Percentiles rank a stretch among this genome's conserved stretches.
These are phyloP conservation scores for Drosophila busckii DNA, from an alignment of 1,140 invertebrate genomes.

Conservation along the genomic window DNA sequence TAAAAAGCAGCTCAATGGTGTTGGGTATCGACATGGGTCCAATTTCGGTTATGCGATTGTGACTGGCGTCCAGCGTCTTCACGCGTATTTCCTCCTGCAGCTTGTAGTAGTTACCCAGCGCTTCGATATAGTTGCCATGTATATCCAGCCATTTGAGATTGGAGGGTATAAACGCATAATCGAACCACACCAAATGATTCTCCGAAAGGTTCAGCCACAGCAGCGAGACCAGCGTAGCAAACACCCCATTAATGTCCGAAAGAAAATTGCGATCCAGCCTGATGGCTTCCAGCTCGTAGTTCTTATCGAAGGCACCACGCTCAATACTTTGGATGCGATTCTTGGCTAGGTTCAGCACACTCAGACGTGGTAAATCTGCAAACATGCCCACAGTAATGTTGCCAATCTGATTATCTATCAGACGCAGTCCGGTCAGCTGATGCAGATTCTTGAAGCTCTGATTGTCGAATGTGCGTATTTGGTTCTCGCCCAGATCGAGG, in stretches of 20 bases:
- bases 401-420: slow-evolving; percentile 92
- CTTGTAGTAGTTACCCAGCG: slow-evolving; percentile 91
- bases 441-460: slow-evolving; percentile 90
- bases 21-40: slow-evolving; percentile 90
- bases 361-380: slow-evolving; percentile 88
- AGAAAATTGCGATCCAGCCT: slow-evolving; percentile 92
- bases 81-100: slow-evolving; percentile 88
- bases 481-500: slow-evolving; percentile 92
- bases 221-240: slow-evolving; percentile 88
- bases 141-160: slow-evolving; percentile 94
- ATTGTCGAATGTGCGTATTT: slow-evolving; percentile 88
- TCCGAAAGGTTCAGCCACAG: slow-evolving; percentile 93
- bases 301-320: slow-evolving; percentile 88
- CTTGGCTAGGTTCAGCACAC: slow-evolving; percentile 91
- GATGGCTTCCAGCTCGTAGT: slow-evolving; percentile 89
- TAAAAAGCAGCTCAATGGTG: slow-evolving; percentile 91
- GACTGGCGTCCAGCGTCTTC: slow-evolving; percentile 91
- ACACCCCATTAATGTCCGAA: slow-evolving; percentile 91
- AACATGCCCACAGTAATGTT: slow-evolving; percentile 92
- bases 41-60: slow-evolving; percentile 90
- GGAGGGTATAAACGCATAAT: slow-evolving; percentile 91
- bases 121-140: slow-evolving; percentile 92
- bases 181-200: slow-evolving; percentile 94
- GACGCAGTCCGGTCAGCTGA: slow-evolving; percentile 89
- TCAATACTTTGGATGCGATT: slow-evolving; percentile 92